Base-by-base conservation (phyloP, 2,113 vertebrate genomes). In the Tautogolabrus adspersus region DNA sequence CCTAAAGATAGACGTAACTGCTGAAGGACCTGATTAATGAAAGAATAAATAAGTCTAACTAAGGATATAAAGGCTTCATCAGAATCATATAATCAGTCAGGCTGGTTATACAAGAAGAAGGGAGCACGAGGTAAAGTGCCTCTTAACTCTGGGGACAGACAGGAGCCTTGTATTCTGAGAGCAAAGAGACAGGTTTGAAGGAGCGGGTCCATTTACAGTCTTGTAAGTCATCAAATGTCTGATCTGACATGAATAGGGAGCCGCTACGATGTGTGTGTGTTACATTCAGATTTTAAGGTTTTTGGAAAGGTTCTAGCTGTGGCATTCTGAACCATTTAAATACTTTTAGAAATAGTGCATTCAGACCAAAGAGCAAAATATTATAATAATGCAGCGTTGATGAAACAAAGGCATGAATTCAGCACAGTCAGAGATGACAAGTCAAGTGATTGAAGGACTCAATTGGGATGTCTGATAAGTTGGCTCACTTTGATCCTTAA, bases 381-480 rank as follows among this genome's bases (percentile, higher is more conserved):
- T 2, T 15, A 15, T 42, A 47, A 18, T 6, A 47, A 47, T 16
- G 12, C 3, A 6, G 46, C 3, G 12, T 15, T 11, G 16, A 49
- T 49, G 7, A 49, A 49, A 49, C 47, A 49, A 46, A 19, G 47
- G 18, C 16, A 19, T 5, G 42, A 49, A 49, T 49, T 16, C 8
- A 46, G 26, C 38, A 46, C n/a, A 22, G 30, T 67, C 51, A 59
- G 22, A 56, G 40, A 60, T 55, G 81, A 75, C 46, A 22, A 74
- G 62, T 8, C 3, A 0, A 16, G 38, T 58, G 70, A 76, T 57
- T 74, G 1, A 68, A 73, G 61, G 47, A 5, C 6, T 57, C 1
- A 56, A 55, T 44, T 72, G 34, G 38, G 26, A 79, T 58, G 16
- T 16, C 16, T 56, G 63, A 34, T 6, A 19, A 40, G 16, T 54